Evolutionary conservation across 2,113 vertebrate genomes (phyloP).

Genomic region (Gambusia holbrooki): DNA sequence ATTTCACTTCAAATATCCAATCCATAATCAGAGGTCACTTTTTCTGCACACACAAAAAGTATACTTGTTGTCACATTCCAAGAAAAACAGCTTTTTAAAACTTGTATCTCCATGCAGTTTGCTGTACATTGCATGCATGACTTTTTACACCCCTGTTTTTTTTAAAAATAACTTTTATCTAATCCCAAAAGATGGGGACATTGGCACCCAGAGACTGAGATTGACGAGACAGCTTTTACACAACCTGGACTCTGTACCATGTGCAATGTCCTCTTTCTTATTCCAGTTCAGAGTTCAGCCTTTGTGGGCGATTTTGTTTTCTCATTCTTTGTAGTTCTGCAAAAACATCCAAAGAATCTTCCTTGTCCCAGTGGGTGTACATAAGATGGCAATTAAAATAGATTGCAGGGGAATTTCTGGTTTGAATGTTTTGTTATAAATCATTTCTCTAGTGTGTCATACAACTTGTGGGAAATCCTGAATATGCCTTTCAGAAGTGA

Average conservation of each 20-base stretch:
- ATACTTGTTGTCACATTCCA: neutral
- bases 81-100: neutral
- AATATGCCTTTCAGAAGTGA: neutral
- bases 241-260: conserved; percentile 68
- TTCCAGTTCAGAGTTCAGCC: conserved; percentile 54
- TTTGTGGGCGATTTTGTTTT: neutral
- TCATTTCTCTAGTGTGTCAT: neutral
- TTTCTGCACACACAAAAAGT: neutral
- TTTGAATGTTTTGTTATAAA: conserved; percentile 16
- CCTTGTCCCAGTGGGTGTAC: neutral
- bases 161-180: neutral
- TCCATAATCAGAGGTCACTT: neutral
- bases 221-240: conserved; percentile 54
- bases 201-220: conserved; percentile 3
- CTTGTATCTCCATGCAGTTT: conserved; percentile 7
- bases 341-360: neutral
- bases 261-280: conserved; percentile 50
- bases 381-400: neutral
- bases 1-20: neutral
- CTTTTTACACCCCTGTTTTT: neutral
- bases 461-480: neutral
- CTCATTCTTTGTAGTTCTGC: conserved; percentile 6
- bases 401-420: neutral
- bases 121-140: conserved; percentile 21
- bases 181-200: conserved; percentile 30